Evolutionary conservation across 92 coral and sea anemone genomes (phyloP).

Genomic region (Actinernus sp.): DNA sequence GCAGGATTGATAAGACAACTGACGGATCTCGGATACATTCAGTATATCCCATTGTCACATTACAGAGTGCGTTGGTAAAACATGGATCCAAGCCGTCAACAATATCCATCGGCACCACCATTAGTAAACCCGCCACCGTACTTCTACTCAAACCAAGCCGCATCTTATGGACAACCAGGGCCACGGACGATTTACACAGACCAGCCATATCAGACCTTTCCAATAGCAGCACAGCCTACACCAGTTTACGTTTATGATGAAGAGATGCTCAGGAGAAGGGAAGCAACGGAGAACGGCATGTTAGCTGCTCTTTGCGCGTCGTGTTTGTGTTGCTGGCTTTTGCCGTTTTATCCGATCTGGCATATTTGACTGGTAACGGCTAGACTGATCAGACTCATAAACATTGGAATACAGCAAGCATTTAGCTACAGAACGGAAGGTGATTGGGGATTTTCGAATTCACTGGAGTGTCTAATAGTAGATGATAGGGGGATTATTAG

Average conservation of each 20-base stretch:
- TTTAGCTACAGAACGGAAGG: too few species aligned
- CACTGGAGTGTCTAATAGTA: too few species aligned
- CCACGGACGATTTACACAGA: constrained; percentile 21
- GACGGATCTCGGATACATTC: too few species aligned
- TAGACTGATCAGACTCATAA: too few species aligned
- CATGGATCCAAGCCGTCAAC: constrained; percentile 7
- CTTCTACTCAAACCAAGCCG: constrained; percentile 3
- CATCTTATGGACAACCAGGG: neutral
- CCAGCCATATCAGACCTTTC: constrained; percentile 69
- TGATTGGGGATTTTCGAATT: too few species aligned
- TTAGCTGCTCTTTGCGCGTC: constrained; percentile 83
- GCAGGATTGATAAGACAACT: too few species aligned
- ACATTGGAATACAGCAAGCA: too few species aligned
- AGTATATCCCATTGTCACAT: too few species aligned
- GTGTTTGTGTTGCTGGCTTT: constrained; percentile 81
- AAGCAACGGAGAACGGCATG: constrained; percentile 47
- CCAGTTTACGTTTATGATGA: constrained; percentile 58
- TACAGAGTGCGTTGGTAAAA: too few species aligned
- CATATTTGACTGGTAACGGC: too few species aligned
- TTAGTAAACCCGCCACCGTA: neutral
- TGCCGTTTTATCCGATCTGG: constrained; percentile 76
- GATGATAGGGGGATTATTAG: too few species aligned
- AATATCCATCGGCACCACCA: neutral
- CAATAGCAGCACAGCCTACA: constrained; percentile 65
- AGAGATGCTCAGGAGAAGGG: constrained; percentile 22